Evolutionary conservation across 2,113 vertebrate species (phyloP).

Genomic region (Cephalophus harveyi): DNA sequence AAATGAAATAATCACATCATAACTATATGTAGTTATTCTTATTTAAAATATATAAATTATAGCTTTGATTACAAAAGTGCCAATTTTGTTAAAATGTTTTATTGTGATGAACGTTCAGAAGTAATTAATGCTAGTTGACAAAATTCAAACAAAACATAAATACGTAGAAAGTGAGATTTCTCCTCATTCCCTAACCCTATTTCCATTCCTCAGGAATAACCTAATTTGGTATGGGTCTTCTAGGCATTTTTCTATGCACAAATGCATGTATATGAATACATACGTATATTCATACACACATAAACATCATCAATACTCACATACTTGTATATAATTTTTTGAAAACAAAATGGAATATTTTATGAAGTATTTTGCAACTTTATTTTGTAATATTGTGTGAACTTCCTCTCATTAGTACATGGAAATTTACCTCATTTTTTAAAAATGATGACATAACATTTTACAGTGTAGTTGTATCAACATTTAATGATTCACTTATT

Average conservation of each 20-base stretch:
- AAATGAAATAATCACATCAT: constrained; percentile 26
- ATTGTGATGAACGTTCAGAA: constrained; percentile 49
- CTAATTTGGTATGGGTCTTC: constrained; percentile 26
- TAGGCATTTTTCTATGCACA: not conserved
- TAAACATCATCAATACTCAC: not conserved
- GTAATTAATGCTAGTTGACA: constrained; percentile 9
- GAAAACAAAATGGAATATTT: not conserved
- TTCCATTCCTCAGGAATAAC: not conserved
- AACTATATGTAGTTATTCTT: constrained; percentile 17
- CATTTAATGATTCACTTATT: not conserved
- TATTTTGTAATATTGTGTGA: constrained; percentile 1
- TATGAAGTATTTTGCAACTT: constrained; percentile 2
- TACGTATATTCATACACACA: not conserved
- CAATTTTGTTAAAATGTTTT: constrained; percentile 44
- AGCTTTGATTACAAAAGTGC: constrained; percentile 32
- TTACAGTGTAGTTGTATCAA: constrained; percentile 12
- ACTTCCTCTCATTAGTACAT: constrained; percentile 26
- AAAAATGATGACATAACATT: constrained; percentile 21
- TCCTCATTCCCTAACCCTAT: not conserved
- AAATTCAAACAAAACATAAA: constrained; percentile 28
- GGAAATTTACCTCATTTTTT: constrained; percentile 29
- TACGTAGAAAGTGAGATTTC: constrained; percentile 25
- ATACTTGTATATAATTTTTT: not conserved
- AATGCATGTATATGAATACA: not conserved
- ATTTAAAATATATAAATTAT: constrained; percentile 28